A percentile compares a stretch with the other conserved stretches of the same genome.
These are phyloP conservation scores for Vanacampus margaritifer DNA, from an alignment of 2,113 vertebrate genomes.

Conservation along the genomic window DNA sequence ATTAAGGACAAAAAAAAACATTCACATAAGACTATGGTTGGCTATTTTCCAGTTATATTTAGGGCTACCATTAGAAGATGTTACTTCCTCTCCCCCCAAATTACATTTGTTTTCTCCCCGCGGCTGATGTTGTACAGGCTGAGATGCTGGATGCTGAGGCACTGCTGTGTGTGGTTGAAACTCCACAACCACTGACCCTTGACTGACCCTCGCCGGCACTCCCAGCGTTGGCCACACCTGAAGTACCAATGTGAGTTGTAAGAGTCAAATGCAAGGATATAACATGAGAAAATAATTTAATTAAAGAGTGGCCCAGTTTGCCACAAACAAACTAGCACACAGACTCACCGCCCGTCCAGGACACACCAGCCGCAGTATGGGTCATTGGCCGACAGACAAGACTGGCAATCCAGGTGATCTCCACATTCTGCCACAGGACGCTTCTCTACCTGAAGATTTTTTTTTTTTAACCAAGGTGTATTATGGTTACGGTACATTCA, in stretches of 20 bases:
- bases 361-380: constrained; percentile 98
- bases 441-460: constrained; percentile 78
- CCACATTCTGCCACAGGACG: constrained; percentile 88
- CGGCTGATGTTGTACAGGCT: constrained; percentile 88
- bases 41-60: not conserved
- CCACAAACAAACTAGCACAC: too few relatives aligned
- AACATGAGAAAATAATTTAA: not conserved
- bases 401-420: constrained; percentile 79
- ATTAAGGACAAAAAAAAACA: not conserved
- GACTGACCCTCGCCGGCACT: constrained; percentile 76
- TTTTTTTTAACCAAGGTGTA: not conserved
- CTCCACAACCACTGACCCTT: constrained; percentile 92
- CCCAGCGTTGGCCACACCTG: constrained; percentile 83
- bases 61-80: not conserved
- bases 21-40: not conserved
- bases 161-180: constrained; percentile 79
- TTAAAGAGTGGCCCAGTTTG: not conserved
- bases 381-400: constrained; percentile 83
- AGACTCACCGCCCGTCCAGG: constrained; percentile 85
- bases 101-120: constrained; percentile 83
- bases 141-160: constrained; percentile 79
- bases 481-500: not conserved
- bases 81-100: not conserved
- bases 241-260: constrained; percentile 2
- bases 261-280: not conserved